A percentile compares a stretch with the other conserved stretches of the same genome.
phyloP scores from a whole-genome alignment of 2,113 vertebrate species.

The Pangasianodon hypophthalmus region DNA sequence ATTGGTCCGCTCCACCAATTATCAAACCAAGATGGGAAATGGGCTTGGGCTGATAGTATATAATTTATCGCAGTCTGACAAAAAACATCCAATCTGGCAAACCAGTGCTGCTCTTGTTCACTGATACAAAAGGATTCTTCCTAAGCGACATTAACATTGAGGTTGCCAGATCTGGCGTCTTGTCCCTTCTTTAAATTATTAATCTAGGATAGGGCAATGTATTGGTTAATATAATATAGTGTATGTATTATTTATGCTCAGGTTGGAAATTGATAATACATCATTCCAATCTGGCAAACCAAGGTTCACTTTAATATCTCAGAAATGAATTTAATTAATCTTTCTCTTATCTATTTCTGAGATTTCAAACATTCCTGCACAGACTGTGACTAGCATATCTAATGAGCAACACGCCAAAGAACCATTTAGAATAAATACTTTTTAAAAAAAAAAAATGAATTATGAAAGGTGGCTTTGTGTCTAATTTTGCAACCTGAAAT shows the following conservation, averaged over 20 bases:
- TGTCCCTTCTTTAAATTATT: not conserved
- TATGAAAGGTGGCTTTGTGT: not conserved
- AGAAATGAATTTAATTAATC: not conserved
- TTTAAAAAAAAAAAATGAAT: too few species aligned
- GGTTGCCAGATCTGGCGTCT: not conserved
- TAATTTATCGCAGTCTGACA: not conserved
- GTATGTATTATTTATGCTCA: not conserved
- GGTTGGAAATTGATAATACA: not conserved
- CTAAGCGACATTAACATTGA: too few species aligned
- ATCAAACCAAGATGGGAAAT: not conserved
- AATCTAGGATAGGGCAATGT: not conserved
- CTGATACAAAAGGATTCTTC: not conserved
- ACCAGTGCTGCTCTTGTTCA: not conserved
- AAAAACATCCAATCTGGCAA: not conserved
- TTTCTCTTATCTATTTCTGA: not conserved
- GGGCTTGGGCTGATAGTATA: not conserved
- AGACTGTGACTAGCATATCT: not conserved
- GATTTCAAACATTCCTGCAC: not conserved
- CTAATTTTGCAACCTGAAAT: not conserved
- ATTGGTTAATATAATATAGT: not conserved
- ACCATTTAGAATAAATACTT: too few species aligned
- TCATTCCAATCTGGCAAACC: not conserved
- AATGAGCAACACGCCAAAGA: too few species aligned
- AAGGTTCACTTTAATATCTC: not conserved
- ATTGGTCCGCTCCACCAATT: too few species aligned